phyloP scores from a whole-genome alignment of 2,797 vertebrate species.

The Hirundo rustica region DNA sequence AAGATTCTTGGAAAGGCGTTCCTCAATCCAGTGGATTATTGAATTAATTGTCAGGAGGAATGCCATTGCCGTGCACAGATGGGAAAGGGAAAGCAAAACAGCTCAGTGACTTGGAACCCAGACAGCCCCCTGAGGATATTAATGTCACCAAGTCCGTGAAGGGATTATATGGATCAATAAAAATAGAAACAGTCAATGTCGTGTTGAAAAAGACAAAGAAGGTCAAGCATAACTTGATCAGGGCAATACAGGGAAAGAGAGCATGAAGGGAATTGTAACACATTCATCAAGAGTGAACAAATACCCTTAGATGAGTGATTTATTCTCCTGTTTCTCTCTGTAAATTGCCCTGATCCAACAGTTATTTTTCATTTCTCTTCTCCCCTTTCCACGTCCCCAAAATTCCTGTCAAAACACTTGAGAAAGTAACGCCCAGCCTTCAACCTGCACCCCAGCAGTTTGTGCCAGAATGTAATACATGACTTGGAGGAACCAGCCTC shows the following conservation, averaged over 20 bases:
- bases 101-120: slow-evolving; percentile 32
- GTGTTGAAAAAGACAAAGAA: slow-evolving; percentile 62
- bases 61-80: background rate
- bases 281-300: background rate
- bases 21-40: slow-evolving; percentile 17
- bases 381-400: rapidly evolving
- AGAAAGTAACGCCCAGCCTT: background rate
- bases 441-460: background rate
- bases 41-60: slow-evolving; percentile 46
- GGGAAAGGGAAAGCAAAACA: slow-evolving; percentile 23
- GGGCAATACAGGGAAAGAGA: background rate
- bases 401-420: background rate
- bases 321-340: background rate
- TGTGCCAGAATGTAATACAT: background rate
- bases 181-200: slow-evolving; percentile 63
- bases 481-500: background rate
- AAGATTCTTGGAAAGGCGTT: slow-evolving; percentile 38
- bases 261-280: background rate
- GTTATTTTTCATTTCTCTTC: background rate
- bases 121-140: slow-evolving; percentile 26
- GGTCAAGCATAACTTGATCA: slow-evolving; percentile 47
- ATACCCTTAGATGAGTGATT: background rate
- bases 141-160: slow-evolving; percentile 47
- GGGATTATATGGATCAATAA: slow-evolving; percentile 53
- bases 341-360: background rate